Percentiles rank a stretch among this genome's conserved stretches.
These are phyloP conservation scores for Plebejus anna DNA, from an alignment of 2,888 invertebrate species.

Conservation along the genomic window DNA sequence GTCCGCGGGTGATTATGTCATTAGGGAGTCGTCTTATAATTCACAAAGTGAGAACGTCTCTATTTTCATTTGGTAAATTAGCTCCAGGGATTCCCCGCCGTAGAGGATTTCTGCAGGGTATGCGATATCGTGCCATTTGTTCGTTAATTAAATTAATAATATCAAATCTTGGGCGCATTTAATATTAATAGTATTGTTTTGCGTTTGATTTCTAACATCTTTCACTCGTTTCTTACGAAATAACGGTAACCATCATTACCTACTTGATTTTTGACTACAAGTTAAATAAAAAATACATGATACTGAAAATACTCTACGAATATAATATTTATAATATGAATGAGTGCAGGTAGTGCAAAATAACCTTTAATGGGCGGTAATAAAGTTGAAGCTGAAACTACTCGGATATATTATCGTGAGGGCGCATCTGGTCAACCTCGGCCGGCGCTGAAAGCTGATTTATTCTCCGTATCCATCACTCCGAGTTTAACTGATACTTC, in stretches of 20 bases:
- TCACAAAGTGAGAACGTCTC: conserved; percentile 58
- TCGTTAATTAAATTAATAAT: not conserved
- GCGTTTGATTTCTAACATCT: not conserved
- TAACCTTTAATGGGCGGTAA: not conserved
- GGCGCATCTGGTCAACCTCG: conserved; percentile 53
- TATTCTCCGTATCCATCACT: conserved; percentile 73
- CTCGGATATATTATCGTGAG: conserved; percentile 54
- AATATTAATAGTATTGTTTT: not conserved
- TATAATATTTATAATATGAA: not conserved
- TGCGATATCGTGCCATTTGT: not conserved
- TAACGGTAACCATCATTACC: no score
- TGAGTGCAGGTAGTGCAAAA: not conserved
- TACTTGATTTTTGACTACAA: no score
- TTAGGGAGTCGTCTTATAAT: conserved; percentile 67
- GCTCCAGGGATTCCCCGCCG: conserved; percentile 52
- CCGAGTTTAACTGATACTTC: conserved; percentile 62
- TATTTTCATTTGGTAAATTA: conserved; percentile 67
- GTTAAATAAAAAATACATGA: not conserved
- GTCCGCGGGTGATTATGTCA: conserved; percentile 57
- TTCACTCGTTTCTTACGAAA: no score
- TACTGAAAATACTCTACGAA: not conserved
- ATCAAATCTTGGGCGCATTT: conserved; percentile 23
- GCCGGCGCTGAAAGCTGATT: conserved; percentile 67
- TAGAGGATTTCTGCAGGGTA: conserved; percentile 48
- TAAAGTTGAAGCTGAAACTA: conserved; percentile 39